Evolutionary conservation across 2,797 vertebrate genomes (phyloP).

Genomic region (Helarctos malayanus): DNA sequence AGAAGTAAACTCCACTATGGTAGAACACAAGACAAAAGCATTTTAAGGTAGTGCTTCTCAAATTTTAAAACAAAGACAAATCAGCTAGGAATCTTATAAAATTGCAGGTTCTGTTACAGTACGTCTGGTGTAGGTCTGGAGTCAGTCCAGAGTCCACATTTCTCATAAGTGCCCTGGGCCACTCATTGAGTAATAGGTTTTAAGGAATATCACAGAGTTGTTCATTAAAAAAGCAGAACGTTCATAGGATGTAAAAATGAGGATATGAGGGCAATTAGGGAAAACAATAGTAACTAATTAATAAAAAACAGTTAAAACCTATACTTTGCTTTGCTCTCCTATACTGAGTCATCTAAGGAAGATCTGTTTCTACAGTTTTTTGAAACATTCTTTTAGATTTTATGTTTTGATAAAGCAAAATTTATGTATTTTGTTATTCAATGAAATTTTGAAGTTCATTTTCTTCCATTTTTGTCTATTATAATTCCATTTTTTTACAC

Average conservation of each 20-base stretch:
- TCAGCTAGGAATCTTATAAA: background rate
- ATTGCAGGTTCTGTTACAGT: background rate
- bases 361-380: background rate
- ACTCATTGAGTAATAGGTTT: background rate
- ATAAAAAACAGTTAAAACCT: background rate
- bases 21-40: background rate
- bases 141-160: background rate
- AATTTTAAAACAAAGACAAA: background rate
- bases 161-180: background rate
- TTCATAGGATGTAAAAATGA: constrained; percentile 13
- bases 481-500: background rate
- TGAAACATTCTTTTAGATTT: background rate
- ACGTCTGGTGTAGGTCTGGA: background rate
- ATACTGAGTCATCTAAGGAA: background rate
- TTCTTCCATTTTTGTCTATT: background rate
- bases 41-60: background rate
- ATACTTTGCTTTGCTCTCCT: background rate
- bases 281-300: constrained; percentile 8
- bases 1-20: background rate
- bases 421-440: background rate
- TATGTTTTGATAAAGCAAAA: background rate
- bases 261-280: background rate
- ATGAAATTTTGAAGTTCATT: constrained; percentile 1
- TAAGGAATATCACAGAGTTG: background rate
- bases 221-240: constrained; percentile 48